Evolutionary conservation across 2,888 invertebrate genomes (phyloP), one percentile per base, ranked within the genome.

Genomic region (Nemapogon koenigi): DNA sequence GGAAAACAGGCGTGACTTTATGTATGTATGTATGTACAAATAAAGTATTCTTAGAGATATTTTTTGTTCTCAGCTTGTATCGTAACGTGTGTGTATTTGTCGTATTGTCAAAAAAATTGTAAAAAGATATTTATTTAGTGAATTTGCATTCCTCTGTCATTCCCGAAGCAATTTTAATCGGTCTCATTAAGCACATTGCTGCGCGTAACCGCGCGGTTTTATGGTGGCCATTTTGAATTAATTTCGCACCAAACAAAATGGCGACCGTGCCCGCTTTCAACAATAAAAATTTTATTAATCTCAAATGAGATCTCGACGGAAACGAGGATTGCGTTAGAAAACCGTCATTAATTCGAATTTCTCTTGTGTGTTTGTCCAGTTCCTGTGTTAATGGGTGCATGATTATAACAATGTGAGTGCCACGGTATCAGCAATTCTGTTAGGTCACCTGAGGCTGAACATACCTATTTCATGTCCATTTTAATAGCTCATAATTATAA

Each of bases 211-310:
- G 57, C 62, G 55, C 55, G 55, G 57, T 64, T 67, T 64, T 60
- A 62, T 51, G 55, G 49, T 48, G 45, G 64, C 70, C 75, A 73
- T 73, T 62, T 76, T 75, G 71, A 68, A 75, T 75, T 73, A 66
- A 71, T 73, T 68, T 57, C 53, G 50, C 62, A 51, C 56, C 58
- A 65, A 64, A 67, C 70, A 70, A 73, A 64, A 72, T 73, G 72
- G 71, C 62, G 52, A 43, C 19, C 41, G 41, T 32, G 37, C 47
- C 48, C 47, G 47, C 49, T 52, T 48, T 45, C 51, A 52, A 62
- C 60, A 60, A 62, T 71, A 68, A 65, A 63, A 56, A 31, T 59
- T 62, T 62, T 71, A 66, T 70, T 64, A 65, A 66, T 64, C 59
- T 59, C 55, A 45, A 57, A 60, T 56, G 58, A 52, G 55, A 57